Evolutionary conservation across 23 tunicate species (phyloP), one percentile per base, ranked within the genome.

Genomic region (Styela plicata): DNA sequence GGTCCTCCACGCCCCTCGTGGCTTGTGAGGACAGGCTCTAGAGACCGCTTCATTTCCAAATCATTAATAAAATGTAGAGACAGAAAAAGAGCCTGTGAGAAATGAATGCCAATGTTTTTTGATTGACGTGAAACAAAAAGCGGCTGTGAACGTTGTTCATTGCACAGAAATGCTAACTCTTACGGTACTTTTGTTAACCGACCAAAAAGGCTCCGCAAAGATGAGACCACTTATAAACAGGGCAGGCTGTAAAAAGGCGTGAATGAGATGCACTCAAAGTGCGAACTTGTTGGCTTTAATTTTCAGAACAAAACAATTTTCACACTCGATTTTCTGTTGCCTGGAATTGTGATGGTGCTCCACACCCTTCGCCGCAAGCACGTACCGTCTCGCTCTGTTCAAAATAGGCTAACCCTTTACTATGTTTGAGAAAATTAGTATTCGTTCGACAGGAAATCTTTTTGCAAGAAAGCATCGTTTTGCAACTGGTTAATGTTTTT

Each of bases 171-270:
- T n/a, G n/a, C n/a, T 67, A 29, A 67, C 31, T 67, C 30, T 67
- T 67, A 16, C 24, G 31, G 19, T 22, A 29, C 71, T 25, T 67
- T 25, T 67, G 71, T 27, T 18, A 67, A 67, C 71, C 30, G 30
- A 67, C 31, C n/a, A 1, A 67, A 76, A 76, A 44, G 66, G 66
- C 81, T 31, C 27, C 31, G 64, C 24, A 27, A 76, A 53, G 24
- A 76, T 52, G 81, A 76, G 81, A 76, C 52, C 81, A 52, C 81
- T 76, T 57, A 44, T 52, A 25, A n/a, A 24, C 27, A n/a, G 64
- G 65, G 66, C 28, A 53, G 53, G 81, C 81, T 76, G 81, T 76
- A 44, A 44, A 76, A 76, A 76, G 81, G 81, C 81, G 81, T 44
- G 81, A 76, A 76, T 53, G 81, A 76, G 81, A 44, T 37, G 66